These are phyloP conservation scores for Trichopoda pennipes DNA, from an alignment of 2,888 invertebrate genomes.

Conservation along the genomic window DNA sequence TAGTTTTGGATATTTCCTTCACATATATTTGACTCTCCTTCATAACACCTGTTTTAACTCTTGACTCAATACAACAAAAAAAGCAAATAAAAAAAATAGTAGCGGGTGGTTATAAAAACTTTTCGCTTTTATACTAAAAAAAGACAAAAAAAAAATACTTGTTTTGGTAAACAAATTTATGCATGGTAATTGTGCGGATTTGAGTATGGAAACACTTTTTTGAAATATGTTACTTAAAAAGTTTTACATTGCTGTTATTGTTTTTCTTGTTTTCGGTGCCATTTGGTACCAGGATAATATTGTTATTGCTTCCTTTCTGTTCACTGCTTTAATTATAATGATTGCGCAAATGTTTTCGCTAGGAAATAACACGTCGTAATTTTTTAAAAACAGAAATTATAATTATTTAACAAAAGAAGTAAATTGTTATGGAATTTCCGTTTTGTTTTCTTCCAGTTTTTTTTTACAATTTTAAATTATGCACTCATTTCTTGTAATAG, in stretches of 20 bases:
- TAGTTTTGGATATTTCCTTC: background rate
- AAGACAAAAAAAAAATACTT: too few relatives aligned
- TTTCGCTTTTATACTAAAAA: conserved; percentile 32
- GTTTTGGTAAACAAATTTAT: conserved; percentile 5
- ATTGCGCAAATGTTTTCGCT: conserved; percentile 68
- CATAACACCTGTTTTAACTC: conserved; percentile 48
- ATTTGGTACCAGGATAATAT: conserved; percentile 62
- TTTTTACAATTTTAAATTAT: conserved; percentile 44
- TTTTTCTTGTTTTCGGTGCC: conserved; percentile 60
- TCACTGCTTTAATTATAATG: conserved; percentile 62
- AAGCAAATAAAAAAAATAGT: background rate
- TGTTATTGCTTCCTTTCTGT: conserved; percentile 29
- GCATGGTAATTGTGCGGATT: background rate
- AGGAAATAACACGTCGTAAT: conserved; percentile 65
- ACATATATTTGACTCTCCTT: conserved; percentile 22
- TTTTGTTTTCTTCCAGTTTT: conserved; percentile 1
- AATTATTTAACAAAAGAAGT: background rate
- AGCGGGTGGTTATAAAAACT: conserved; percentile 34
- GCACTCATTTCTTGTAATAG: conserved; percentile 42
- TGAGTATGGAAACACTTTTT: conserved; percentile 10
- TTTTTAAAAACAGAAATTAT: conserved; percentile 10
- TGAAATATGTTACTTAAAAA: conserved; percentile 49
- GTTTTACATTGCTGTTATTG: conserved; percentile 16
- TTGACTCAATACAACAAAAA: conserved; percentile 9
- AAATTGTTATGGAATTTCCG: conserved; percentile 52